phyloP scores from a whole-genome alignment of 2,113 vertebrate genomes.

The Candoia aspera region DNA sequence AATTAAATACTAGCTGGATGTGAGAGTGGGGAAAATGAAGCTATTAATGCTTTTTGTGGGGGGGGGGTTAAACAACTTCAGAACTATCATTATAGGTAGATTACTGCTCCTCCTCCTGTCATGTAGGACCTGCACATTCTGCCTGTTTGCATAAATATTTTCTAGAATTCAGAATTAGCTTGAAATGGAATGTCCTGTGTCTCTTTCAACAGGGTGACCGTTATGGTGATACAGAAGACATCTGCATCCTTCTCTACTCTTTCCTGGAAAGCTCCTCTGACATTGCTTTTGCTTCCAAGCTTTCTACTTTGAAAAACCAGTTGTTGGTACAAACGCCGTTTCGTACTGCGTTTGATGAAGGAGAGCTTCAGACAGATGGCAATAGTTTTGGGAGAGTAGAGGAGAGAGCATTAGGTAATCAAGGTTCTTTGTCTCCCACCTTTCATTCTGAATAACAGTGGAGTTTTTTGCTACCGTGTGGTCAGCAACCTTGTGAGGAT shows the following conservation, averaged over 20 bases:
- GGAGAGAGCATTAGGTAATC: constrained; percentile 42
- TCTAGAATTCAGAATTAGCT: not conserved
- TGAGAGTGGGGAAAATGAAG: not conserved
- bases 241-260: constrained; percentile 51
- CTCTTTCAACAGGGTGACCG: not conserved
- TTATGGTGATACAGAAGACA: constrained; percentile 19
- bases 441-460: accelerated
- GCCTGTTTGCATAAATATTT: not conserved
- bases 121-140: not conserved
- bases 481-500: not conserved
- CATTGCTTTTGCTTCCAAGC: constrained; percentile 49
- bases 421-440: not conserved
- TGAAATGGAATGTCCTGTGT: not conserved
- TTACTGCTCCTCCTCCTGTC: not conserved
- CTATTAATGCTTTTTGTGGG: not conserved
- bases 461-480: not conserved
- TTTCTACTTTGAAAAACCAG: constrained; percentile 45
- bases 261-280: constrained; percentile 65
- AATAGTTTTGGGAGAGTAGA: constrained; percentile 44
- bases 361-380: constrained; percentile 74
- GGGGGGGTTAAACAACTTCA: not conserved
- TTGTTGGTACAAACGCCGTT: accelerated
- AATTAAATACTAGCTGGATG: not conserved
- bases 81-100: not conserved
- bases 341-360: accelerated